These are phyloP conservation scores for Amblyraja radiata DNA, from an alignment of 2,797 vertebrate species.

Conservation along the genomic window DNA sequence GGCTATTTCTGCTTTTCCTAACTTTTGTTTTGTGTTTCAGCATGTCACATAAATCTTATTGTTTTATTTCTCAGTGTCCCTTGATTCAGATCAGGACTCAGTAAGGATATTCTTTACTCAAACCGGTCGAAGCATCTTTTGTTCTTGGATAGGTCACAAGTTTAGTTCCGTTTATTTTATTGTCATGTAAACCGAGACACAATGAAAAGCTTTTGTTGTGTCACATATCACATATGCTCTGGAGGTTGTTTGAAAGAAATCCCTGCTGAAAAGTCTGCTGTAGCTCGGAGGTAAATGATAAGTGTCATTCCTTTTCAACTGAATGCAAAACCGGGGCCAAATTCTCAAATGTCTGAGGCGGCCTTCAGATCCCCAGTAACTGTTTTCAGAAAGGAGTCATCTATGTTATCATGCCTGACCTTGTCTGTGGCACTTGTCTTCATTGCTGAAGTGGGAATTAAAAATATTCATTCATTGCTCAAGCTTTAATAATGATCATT, in stretches of 20 bases:
- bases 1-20: no score
- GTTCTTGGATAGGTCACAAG: neutral
- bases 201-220: no score
- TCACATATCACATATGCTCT: neutral
- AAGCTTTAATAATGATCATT: neutral
- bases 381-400: neutral
- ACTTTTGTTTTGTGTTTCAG: no score
- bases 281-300: neutral
- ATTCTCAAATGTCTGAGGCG: neutral
- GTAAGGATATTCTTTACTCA: no score
- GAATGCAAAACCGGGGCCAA: neutral
- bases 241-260: neutral
- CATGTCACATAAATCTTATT: no score
- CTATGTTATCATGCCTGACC: neutral
- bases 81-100: no score
- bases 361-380: neutral
- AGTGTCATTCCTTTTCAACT: neutral
- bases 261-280: neutral
- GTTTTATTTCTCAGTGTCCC: no score
- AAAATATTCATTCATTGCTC: neutral
- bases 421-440: neutral
- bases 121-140: neutral
- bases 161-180: neutral
- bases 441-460: neutral
- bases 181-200: no score